These are phyloP conservation scores for Brachionus sp. DNA, from an alignment of 1,140 invertebrate species.

Conservation along the genomic window DNA sequence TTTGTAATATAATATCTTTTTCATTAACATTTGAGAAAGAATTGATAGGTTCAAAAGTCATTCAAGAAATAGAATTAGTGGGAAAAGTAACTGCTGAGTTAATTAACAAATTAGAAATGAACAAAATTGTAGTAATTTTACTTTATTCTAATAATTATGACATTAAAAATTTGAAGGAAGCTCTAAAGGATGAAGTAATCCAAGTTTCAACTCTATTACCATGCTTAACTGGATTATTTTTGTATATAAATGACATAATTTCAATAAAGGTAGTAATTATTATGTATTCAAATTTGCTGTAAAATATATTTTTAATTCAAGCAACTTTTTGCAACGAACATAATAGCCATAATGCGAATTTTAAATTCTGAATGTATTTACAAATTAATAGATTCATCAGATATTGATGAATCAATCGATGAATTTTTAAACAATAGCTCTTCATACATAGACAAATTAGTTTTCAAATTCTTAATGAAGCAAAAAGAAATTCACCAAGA, in stretches of 20 bases:
- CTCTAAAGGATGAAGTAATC: neutral
- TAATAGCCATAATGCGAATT: slow-evolving; percentile 19
- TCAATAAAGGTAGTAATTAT: neutral
- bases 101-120: slow-evolving; percentile 18
- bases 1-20: neutral
- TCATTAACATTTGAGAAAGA: neutral
- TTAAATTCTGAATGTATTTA: neutral
- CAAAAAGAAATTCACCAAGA: neutral
- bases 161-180: neutral
- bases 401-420: neutral
- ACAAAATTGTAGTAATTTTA: neutral
- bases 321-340: neutral
- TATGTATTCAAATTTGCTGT: neutral
- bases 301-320: neutral
- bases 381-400: neutral
- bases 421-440: neutral
- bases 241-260: neutral
- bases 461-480: neutral
- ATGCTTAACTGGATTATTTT: neutral
- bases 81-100: slow-evolving; percentile 24
- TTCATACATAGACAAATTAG: neutral
- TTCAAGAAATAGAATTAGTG: neutral
- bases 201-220: neutral
- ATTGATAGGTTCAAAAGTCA: neutral
- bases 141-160: neutral